Conservation (phyloP, 2,888 invertebrate genomes). For the Coremacera marginata region DNA sequence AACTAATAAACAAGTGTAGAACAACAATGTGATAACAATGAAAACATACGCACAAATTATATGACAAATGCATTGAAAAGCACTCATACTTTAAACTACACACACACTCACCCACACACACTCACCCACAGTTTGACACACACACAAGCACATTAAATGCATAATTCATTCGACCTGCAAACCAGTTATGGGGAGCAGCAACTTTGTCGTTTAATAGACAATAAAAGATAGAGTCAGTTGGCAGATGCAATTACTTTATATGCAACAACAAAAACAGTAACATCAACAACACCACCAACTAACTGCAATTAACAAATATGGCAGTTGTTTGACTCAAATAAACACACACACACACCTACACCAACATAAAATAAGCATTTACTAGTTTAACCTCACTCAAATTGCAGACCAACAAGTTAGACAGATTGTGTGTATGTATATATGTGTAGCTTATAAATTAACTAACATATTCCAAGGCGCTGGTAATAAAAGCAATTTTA, state of each 20-base stretch:
- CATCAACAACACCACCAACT: background rate
- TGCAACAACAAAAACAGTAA: too few species aligned
- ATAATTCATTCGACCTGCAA: too few species aligned
- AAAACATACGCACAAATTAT: background rate
- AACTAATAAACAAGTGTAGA: too few species aligned
- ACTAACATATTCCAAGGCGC: constrained; percentile 24
- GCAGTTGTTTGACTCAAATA: background rate
- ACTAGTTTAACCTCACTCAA: background rate
- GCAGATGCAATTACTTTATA: too few species aligned
- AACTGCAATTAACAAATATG: constrained; percentile 15
- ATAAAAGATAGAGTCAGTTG: background rate
- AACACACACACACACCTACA: constrained; percentile 22
- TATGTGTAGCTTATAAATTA: constrained; percentile 27
- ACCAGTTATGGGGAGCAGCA: too few species aligned
- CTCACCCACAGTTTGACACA: too few species aligned
- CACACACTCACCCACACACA: background rate
- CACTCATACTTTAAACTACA: background rate
- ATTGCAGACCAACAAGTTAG: background rate
- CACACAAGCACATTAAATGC: too few species aligned
- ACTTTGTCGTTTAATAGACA: too few species aligned
- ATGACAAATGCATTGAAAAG: background rate
- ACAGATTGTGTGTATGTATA: constrained; percentile 34
- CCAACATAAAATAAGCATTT: constrained; percentile 3
- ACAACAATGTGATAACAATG: background rate
- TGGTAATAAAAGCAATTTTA: constrained; percentile 28